Evolutionary conservation across 2,797 vertebrate genomes (phyloP), one percentile per base, ranked within the genome.

Genomic region (Rhincodon typus): DNA sequence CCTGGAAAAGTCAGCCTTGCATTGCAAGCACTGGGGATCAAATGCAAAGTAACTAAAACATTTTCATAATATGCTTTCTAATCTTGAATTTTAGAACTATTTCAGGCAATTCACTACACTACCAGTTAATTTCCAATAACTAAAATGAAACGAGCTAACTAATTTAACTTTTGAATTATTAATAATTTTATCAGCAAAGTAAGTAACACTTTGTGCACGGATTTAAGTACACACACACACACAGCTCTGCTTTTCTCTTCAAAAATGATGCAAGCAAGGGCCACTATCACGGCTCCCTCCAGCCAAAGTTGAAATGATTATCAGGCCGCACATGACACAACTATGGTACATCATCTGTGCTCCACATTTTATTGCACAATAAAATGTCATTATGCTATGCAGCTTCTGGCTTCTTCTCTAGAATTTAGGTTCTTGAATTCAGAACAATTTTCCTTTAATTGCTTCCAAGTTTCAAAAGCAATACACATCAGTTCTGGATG

Each of bases 401-500:
- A 6, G 13, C 6, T 30, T 13, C 27, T 17, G 34, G 27, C 27
- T n/a, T 34, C 27, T 57, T 88, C 53, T 4, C 57, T 62, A 90
- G 62, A 90, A 90, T 25, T 30, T 88, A 34, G 50, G 57, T 90
- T 90, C 62, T 90, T 34, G 87, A 90, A 30, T 90, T 90, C 53
- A n/a, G 10, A 62, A 62, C 53, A 90, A 90, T 57, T 90, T 90
- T 90, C 87, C 34, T 90, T 90, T 57, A 90, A 90, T 62, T 90
- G 53, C 53, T 90, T 53, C 53, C 87, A 90, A 34, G 87, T 30
- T 34, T 90, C 50, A 34, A 90, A 90, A 90, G 53, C 13, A 57
- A 34, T 2, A 62, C 30, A 53, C 1, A 90, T 90, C 87, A 90
- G 62, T 90, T 57, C 25, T 62, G 87, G 13, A 90, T 90, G 30